These are phyloP conservation scores for Panorpa germanica DNA, from an alignment of 2,888 invertebrate genomes.

Conservation along the genomic window DNA sequence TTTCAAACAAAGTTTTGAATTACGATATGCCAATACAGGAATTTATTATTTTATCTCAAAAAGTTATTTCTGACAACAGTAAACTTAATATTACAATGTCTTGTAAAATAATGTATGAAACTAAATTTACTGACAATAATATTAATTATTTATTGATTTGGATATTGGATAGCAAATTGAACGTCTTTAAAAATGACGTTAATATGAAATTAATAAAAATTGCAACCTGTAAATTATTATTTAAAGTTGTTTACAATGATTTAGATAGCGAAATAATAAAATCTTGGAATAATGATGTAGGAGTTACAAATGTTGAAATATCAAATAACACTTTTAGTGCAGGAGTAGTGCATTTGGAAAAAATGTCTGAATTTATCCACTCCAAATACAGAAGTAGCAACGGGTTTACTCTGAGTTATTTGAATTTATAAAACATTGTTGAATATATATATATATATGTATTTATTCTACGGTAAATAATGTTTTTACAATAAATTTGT, in stretches of 20 bases:
- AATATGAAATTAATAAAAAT: constrained; percentile 25
- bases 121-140: constrained; percentile 23
- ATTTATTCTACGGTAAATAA: too few species aligned
- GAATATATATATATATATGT: too few species aligned
- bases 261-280: constrained; percentile 26
- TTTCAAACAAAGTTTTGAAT: constrained; percentile 12
- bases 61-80: constrained; percentile 28
- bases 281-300: constrained; percentile 31
- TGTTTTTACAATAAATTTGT: not conserved
- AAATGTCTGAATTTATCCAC: constrained; percentile 34
- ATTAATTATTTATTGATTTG: constrained; percentile 35
- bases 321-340: constrained; percentile 36
- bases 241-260: constrained; percentile 29
- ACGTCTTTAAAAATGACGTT: constrained; percentile 25
- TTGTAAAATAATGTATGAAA: constrained; percentile 34
- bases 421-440: constrained; percentile 29
- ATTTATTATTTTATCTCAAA: constrained; percentile 32
- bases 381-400: constrained; percentile 31
- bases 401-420: constrained; percentile 37
- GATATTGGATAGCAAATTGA: constrained; percentile 39
- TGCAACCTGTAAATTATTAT: constrained; percentile 35
- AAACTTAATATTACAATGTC: constrained; percentile 29
- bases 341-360: constrained; percentile 31
- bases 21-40: constrained; percentile 17
- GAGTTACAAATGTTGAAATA: constrained; percentile 30